A percentile compares a stretch with the other conserved stretches of the same genome.
phyloP scores from a whole-genome alignment of 1,140 invertebrate species.

The Pachyrhynchus sulphureomaculatus region DNA sequence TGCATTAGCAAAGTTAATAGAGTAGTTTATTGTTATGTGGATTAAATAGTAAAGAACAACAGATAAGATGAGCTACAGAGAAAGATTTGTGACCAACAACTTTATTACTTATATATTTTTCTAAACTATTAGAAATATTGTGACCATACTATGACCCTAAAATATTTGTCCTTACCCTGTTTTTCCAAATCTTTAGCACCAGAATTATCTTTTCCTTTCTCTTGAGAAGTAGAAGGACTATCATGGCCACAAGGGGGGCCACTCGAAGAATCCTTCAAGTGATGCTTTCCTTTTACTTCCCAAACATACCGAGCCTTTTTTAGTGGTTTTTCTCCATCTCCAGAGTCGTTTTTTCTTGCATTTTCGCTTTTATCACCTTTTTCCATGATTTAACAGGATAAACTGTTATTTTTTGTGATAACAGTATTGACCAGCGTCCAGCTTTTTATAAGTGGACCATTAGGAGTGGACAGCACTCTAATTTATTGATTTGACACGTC shows the following conservation, averaged over 20 bases:
- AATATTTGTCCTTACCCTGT: neutral
- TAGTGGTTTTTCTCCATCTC: constrained; percentile 56
- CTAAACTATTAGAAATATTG: too few relatives aligned
- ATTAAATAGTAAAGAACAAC: too few relatives aligned
- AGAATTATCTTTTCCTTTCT: neutral
- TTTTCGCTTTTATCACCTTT: constrained; percentile 18
- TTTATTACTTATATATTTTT: too few relatives aligned
- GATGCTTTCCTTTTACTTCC: constrained; percentile 65
- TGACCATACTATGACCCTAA: too few relatives aligned
- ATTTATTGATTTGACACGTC: constrained; percentile 28
- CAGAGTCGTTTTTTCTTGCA: constrained; percentile 18
- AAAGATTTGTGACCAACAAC: too few relatives aligned
- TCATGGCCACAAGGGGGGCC: neutral
- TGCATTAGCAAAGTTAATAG: too few relatives aligned
- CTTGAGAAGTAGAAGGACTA: neutral
- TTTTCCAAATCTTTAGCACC: constrained; percentile 25
- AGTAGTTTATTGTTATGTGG: too few relatives aligned
- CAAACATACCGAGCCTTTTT: constrained; percentile 65
- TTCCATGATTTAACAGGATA: constrained; percentile 12
- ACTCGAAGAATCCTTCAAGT: constrained; percentile 52
- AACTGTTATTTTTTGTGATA: neutral
- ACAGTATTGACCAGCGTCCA: constrained; percentile 28
- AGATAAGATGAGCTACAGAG: too few relatives aligned
- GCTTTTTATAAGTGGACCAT: constrained; percentile 8
- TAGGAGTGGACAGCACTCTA: constrained; percentile 17